Evolutionary conservation across 2,113 vertebrate genomes (phyloP).

Genomic region (Hippotragus niger): DNA sequence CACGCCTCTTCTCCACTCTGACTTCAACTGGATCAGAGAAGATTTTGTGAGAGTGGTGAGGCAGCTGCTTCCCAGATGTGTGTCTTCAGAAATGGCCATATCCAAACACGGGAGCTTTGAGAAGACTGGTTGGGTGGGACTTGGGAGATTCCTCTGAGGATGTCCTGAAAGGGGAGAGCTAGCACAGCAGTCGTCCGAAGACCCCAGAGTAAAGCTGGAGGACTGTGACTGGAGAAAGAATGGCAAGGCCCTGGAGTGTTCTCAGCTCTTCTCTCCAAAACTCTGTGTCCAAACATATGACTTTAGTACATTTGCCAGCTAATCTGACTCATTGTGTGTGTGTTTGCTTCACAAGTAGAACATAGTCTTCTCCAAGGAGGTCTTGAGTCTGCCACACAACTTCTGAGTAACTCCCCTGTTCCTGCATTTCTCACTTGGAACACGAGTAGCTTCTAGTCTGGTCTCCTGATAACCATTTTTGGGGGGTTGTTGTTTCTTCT

Average conservation of each 20-base stretch:
- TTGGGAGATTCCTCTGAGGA: not conserved
- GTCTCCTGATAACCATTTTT: not conserved
- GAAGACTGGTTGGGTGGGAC: not conserved
- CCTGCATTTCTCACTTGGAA: not conserved
- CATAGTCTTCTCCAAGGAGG: not conserved
- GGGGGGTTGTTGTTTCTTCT: not conserved
- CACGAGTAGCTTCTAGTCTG: not conserved
- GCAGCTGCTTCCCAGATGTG: slow-evolving; percentile 67
- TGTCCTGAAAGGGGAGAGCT: not conserved
- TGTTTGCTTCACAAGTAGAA: not conserved
- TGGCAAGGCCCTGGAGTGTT: not conserved
- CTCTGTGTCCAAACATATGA: not conserved
- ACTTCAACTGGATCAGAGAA: slow-evolving; percentile 2
- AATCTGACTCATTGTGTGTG: not conserved
- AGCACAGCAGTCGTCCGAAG: not conserved
- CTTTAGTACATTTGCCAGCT: not conserved
- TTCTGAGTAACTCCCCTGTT: not conserved
- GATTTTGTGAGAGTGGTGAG: slow-evolving; percentile 24
- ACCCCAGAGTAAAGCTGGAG: not conserved
- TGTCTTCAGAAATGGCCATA: not conserved
- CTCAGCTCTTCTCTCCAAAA: not conserved
- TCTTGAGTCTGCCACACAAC: not conserved
- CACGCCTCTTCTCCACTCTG: not conserved
- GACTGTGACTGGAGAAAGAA: not conserved
- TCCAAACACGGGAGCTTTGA: not conserved